Evolutionary conservation across 2,888 invertebrate species (phyloP).

Genomic region (Mesorhabditis sp.): DNA sequence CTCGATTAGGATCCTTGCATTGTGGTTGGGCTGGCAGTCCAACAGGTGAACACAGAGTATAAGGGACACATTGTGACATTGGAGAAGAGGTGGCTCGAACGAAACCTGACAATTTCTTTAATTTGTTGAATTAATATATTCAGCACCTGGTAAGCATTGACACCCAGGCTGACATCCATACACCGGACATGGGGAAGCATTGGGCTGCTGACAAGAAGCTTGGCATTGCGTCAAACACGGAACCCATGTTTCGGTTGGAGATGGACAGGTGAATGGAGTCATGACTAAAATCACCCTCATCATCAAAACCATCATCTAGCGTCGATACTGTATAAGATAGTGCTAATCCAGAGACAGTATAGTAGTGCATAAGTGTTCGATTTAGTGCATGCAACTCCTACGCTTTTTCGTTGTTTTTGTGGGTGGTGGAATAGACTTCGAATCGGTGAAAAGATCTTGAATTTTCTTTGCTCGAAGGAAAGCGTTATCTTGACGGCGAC

Average conservation of each 20-base stretch:
- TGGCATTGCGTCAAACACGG: slow-evolving; percentile 35
- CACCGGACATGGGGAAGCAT: slow-evolving; percentile 31
- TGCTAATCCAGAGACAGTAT: no score
- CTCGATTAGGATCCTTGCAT: not conserved
- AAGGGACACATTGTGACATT: not conserved
- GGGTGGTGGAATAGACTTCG: not conserved
- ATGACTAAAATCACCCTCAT: not conserved
- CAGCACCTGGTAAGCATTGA: slow-evolving; percentile 33
- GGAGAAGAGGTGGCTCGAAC: not conserved
- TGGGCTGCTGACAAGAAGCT: slow-evolving; percentile 36
- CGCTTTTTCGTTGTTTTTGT: no score
- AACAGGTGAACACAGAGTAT: not conserved
- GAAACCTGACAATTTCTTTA: not conserved
- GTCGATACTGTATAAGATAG: no score
- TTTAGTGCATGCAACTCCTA: no score
- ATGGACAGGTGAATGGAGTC: slow-evolving; percentile 2
- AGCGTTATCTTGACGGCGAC: not conserved
- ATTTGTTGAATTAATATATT: no score
- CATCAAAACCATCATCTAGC: no score
- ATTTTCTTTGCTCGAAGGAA: not conserved
- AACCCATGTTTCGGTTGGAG: not conserved
- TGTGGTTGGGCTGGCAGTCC: slow-evolving; percentile 3
- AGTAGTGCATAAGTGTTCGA: no score
- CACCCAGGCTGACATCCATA: slow-evolving; percentile 36
- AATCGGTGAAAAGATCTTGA: not conserved